Conservation (phyloP, 2,797 vertebrate genomes). For the Pteronotus mesoamericanus region DNA sequence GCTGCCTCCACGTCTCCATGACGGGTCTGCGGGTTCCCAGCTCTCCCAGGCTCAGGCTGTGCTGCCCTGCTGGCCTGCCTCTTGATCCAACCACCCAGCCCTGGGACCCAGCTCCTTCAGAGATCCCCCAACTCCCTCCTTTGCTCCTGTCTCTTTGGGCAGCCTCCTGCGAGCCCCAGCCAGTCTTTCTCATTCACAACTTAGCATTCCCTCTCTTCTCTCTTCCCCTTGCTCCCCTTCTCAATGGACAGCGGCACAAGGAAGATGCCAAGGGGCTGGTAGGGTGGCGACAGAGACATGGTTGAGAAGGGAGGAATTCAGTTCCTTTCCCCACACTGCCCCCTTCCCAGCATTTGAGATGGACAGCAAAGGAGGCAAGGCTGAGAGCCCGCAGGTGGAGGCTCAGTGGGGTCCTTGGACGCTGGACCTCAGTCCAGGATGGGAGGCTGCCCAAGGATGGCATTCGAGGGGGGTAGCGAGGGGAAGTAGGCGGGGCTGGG, state of each 20-base stretch:
- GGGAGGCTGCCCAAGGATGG: neutral
- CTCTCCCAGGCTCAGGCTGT: neutral
- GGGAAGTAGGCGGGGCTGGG: neutral
- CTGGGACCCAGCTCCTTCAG: neutral
- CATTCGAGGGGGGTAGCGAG: neutral
- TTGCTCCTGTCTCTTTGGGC: neutral
- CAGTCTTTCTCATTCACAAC: too few species aligned
- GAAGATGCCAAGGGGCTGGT: neutral
- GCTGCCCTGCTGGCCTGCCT: neutral
- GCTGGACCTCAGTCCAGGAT: neutral
- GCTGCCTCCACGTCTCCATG: neutral
- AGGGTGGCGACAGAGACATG: neutral
- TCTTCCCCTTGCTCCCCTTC: neutral
- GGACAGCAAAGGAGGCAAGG: too few species aligned
- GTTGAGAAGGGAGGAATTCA: neutral
- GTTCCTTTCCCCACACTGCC: neutral
- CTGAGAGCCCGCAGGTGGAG: neutral
- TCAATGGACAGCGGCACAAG: neutral
- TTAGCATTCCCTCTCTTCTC: neutral
- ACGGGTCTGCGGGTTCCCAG: neutral
- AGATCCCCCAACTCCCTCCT: neutral
- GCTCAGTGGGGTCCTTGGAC: neutral
- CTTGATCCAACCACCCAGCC: neutral
- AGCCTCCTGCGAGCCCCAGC: neutral
- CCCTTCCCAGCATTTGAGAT: neutral